Percentiles rank a stretch among this genome's conserved stretches.
Conservation (phyloP, 2,113 vertebrate genomes). For the Rousettus leschenaultii region DNA sequence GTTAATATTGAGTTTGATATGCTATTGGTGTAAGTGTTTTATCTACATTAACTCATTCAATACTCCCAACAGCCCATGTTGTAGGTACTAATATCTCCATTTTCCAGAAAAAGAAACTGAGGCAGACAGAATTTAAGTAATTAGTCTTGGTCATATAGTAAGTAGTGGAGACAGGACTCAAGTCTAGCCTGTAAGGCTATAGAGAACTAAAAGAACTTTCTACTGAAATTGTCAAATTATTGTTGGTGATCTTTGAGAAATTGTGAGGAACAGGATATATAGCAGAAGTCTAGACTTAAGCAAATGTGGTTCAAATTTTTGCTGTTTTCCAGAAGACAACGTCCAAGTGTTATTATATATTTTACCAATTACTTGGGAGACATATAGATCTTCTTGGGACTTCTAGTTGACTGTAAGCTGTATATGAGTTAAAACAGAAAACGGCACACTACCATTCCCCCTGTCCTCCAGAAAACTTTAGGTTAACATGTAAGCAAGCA, state of each 20-base stretch:
- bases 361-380: not conserved
- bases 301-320: not conserved
- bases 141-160: not conserved
- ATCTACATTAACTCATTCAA: not conserved
- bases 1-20: not conserved
- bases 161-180: not conserved
- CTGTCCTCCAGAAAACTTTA: not conserved
- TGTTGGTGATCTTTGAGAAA: not conserved
- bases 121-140: not conserved
- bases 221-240: not conserved
- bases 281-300: not conserved
- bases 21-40: not conserved
- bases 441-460: accelerated
- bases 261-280: not conserved
- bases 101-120: not conserved
- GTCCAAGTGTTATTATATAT: not conserved
- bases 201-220: not conserved
- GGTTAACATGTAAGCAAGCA: no score
- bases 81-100: not conserved
- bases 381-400: not conserved
- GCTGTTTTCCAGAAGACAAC: not conserved
- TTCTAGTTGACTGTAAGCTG: not conserved
- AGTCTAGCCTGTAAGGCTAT: not conserved
- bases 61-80: not conserved
- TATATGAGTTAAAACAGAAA: not conserved